Evolutionary conservation across 2,888 invertebrate species (phyloP), one percentile per base, ranked within the genome.

Genomic region (Trachelus stipa): DNA sequence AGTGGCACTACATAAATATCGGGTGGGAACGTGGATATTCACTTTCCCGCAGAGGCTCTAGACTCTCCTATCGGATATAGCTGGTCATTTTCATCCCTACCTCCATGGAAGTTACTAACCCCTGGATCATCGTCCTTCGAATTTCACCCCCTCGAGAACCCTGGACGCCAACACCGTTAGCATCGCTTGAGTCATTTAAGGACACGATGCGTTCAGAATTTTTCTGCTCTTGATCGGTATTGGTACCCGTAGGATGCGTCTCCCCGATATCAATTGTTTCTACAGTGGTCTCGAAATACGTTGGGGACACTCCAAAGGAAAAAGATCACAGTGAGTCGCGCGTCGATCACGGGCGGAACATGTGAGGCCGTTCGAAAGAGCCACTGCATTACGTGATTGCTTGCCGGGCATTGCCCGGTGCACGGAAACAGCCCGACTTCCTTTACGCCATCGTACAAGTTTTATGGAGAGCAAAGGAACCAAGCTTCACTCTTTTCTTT

Each of bases 341-440:
- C 9, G 56, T 56, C 56, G 56, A 56, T 56, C 56, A 73, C 78
- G 77, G 37, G 74, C 69, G 75, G 34, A 76, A 80, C 40, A 56
- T 74, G 75, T 76, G 75, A 78, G 69, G 75, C 75, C 71, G 78
- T 73, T 77, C 73, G 78, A 80, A 81, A 79, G 81, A 83, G 79
- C 78, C 79, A 80, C 85, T 87, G 87, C 89, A 90, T 90, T 88
- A 90, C 87, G 84, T 87, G 89, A 89, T 89, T 89, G 88, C 87
- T 85, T 35, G 75, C 33, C 31, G 74, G 77, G 68, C 35, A 15
- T 74, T 74, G 78, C 76, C 68, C 71, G 76, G 76, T 74, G 75
- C 76, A 77, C 76, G 75, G 80, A 79, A 75, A 76, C 71, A 79
- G 76, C 73, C 76, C 73, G 76, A 83, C 76, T 77, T 75, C 69